A percentile compares a stretch with the other conserved stretches of the same genome.
These are phyloP conservation scores for Macroglossus sobrinus DNA, from an alignment of 2,113 vertebrate genomes.

Conservation along the genomic window DNA sequence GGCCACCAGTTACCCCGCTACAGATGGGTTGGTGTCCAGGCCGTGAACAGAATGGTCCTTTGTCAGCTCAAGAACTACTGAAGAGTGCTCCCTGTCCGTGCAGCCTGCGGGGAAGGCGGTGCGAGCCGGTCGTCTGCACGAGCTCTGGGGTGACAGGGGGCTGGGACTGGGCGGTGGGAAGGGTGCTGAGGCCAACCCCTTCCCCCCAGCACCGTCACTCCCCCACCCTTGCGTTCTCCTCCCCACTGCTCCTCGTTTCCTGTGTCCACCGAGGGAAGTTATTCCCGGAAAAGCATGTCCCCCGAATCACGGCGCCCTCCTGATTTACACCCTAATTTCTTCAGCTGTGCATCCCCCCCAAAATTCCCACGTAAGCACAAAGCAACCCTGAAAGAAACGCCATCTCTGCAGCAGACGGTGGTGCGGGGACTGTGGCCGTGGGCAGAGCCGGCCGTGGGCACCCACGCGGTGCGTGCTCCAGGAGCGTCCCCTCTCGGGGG, in stretches of 20 bases:
- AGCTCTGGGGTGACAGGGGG: not conserved
- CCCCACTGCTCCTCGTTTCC: not conserved
- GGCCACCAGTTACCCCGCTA: not conserved
- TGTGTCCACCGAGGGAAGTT: not conserved
- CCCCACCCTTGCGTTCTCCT: not conserved
- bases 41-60: not conserved
- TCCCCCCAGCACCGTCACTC: rapidly evolving
- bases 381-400: not conserved
- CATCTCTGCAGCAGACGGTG: not conserved
- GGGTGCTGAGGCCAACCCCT: rapidly evolving
- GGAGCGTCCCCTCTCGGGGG: not conserved
- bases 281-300: not conserved
- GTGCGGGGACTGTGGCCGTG: not conserved
- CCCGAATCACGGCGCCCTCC: not conserved
- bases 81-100: not conserved
- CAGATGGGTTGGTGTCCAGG: not conserved
- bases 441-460: not conserved
- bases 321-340: not conserved
- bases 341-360: not conserved
- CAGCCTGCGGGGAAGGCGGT: not conserved
- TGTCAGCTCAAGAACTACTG: not conserved
- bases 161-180: not conserved
- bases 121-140: rapidly evolving
- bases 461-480: rapidly evolving
- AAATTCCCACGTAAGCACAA: not conserved